Percentiles rank a stretch among this genome's conserved stretches.
Evolutionary conservation across 2,113 vertebrate genomes (phyloP).

Genomic region (Narcine bancroftii): DNA sequence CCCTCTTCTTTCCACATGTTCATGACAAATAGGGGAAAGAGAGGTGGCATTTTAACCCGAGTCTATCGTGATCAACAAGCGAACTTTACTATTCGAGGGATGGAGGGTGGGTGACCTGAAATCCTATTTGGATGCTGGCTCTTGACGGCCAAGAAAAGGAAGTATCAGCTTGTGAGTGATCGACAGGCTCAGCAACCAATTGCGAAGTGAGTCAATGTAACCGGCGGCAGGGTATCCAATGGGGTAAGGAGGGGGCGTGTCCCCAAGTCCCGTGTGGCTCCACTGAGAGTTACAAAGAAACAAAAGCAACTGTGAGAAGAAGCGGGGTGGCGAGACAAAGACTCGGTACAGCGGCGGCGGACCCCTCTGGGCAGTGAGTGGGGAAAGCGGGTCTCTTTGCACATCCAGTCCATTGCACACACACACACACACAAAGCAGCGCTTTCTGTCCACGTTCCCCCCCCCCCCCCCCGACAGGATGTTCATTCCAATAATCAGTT

Average conservation of each 20-base stretch:
- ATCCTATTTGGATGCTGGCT: neutral
- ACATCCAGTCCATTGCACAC: neutral
- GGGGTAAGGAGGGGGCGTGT: neutral
- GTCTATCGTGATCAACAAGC: neutral
- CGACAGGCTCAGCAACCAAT: neutral
- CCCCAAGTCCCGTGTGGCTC: neutral
- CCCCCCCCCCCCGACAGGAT: neutral
- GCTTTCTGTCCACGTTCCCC: too few species aligned
- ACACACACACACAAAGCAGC: neutral
- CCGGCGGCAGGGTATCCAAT: neutral
- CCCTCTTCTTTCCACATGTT: neutral
- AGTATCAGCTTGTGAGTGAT: neutral
- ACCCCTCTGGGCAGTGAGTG: neutral
- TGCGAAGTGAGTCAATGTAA: too few species aligned
- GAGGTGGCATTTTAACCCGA: neutral
- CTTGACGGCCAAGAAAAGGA: neutral
- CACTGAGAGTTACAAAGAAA: slow-evolving; percentile 34
- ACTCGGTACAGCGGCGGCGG: neutral
- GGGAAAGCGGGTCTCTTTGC: neutral
- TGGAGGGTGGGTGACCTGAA: neutral
- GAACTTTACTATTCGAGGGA: neutral
- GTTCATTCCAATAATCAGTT: neutral
- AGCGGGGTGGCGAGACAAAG: slow-evolving; percentile 23
- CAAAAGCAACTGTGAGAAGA: slow-evolving; percentile 17
- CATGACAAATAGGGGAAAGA: neutral